Evolutionary conservation across 1,140 invertebrate genomes (phyloP), one percentile per base, ranked within the genome.

Genomic region (Planococcus citri): DNA sequence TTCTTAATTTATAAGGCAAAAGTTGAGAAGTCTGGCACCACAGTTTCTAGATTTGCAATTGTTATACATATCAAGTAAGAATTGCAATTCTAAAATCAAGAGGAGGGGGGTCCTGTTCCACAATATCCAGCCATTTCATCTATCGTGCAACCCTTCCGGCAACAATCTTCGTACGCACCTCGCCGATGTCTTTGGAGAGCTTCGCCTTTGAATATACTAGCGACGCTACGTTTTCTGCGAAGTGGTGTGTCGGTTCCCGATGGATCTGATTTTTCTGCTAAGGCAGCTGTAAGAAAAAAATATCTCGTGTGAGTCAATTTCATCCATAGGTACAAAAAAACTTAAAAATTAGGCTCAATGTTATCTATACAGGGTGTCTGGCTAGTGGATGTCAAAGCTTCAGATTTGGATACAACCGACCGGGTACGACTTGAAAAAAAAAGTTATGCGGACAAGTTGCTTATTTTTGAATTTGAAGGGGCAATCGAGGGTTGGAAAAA

Each of bases 91-190:
- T 51, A 20, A 51, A 20, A 4, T 51, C 17, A 51, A 51, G 41
- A 6, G 10, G 41, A 37, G 14, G n/a, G n/a, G n/a, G 33, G 6
- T 14, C 6, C 3, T 51, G 12, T 20, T 17, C 60, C 60, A 20
- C 60, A 64, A 27, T 64, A 64, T 9, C 60, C 60, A 27, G 24
- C 60, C 60, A 64, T 64, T 25, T 64, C 60, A 4, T 64, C 60
- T 12, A 64, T 24, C 10, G 60, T 25, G 60, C 60, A 64, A 64
- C 60, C 60, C 20, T 64, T 64, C 4, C 25, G 21, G 22, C 60
- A 64, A 27, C 60, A 64, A 4, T 64, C 60, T 24, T 64, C 60
- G 60, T 64, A 64, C 3, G 60, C 60, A 64, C 60, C 60, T 9
- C 60, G 60, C 20, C 60, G 10, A 64, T 17, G 60, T 25, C 60